Evolutionary conservation across 1,140 invertebrate genomes (phyloP).

Genomic region (Tenebrio molitor): DNA sequence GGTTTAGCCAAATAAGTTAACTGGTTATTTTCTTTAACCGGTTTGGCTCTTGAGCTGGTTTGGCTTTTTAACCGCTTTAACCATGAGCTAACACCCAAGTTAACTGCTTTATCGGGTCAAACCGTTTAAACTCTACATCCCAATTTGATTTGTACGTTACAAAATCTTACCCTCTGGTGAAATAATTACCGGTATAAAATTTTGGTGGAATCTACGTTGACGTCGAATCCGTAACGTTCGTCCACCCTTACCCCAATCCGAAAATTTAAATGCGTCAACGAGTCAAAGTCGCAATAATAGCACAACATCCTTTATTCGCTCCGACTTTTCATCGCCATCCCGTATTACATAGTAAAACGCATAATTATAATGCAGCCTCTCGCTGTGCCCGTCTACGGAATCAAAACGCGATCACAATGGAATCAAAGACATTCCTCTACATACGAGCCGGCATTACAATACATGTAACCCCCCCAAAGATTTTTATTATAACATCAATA

Average conservation of each 20-base stretch:
- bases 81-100: no score
- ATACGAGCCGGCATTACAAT: constrained; percentile 51
- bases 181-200: no score
- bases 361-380: constrained; percentile 54
- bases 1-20: no score
- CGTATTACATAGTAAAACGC: constrained; percentile 45
- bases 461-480: constrained; percentile 53
- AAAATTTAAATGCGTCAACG: constrained; percentile 1
- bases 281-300: constrained; percentile 41
- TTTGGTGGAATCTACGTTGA: no score
- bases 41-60: no score
- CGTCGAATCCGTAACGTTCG: background rate
- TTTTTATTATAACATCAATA: constrained; percentile 49
- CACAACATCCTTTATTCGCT: constrained; percentile 43
- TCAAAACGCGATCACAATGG: constrained; percentile 50
- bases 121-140: no score
- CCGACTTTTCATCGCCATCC: constrained; percentile 39
- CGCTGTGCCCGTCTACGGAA: constrained; percentile 49
- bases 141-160: no score
- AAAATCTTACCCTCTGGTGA: no score
- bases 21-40: no score
- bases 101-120: no score
- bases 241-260: constrained; percentile 2
- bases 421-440: constrained; percentile 40
- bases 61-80: no score